Evolutionary conservation across 2,113 vertebrate species (phyloP).

Genomic region (Struthio camelus): DNA sequence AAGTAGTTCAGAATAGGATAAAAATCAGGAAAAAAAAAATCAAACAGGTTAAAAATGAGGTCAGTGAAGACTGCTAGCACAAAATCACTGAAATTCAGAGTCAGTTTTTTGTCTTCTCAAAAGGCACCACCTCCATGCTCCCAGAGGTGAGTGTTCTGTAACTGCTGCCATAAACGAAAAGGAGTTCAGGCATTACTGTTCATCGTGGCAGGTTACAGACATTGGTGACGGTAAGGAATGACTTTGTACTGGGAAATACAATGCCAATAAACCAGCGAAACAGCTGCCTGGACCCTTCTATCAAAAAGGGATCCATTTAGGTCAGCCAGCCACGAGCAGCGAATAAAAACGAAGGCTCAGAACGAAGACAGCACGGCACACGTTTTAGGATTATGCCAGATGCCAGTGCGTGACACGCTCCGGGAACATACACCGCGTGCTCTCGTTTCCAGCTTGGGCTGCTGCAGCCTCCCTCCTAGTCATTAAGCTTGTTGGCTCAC

Average conservation of each 20-base stretch:
- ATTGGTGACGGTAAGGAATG: background rate
- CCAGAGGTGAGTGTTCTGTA: background rate
- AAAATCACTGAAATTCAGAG: background rate
- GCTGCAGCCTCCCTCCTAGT: fast-evolving
- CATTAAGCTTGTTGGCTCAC: background rate
- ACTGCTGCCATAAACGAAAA: background rate
- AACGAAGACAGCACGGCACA: background rate
- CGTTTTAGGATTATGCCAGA: fast-evolving
- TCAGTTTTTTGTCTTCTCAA: background rate
- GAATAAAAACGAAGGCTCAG: background rate
- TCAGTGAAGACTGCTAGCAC: background rate
- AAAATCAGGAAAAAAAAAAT: background rate
- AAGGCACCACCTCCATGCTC: fast-evolving
- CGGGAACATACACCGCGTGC: fast-evolving
- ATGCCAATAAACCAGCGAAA: fast-evolving
- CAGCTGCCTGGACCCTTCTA: background rate
- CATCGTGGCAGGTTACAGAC: background rate
- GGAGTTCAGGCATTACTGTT: fast-evolving
- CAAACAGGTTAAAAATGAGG: background rate
- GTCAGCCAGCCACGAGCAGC: background rate
- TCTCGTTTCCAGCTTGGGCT: background rate
- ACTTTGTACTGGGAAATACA: background rate
- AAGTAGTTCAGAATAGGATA: background rate
- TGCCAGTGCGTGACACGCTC: background rate
- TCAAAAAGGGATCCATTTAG: background rate